Percentiles rank a stretch among this genome's conserved stretches.
Evolutionary conservation across 2,113 vertebrate species (phyloP).

Genomic region (Burhinus bistriatus): DNA sequence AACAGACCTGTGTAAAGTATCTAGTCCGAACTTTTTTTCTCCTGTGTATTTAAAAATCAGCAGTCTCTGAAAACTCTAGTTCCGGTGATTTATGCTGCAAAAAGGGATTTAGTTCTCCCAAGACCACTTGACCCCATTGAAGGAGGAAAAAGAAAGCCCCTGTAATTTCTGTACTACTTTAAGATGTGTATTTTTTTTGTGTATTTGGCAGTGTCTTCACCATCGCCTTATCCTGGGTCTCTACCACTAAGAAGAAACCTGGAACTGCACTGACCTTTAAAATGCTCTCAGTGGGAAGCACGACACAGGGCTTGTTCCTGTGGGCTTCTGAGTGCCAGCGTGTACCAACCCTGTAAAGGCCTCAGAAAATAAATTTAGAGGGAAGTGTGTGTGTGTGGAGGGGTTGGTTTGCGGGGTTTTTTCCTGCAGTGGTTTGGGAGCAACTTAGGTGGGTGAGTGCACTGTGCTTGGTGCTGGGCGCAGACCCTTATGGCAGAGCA

Average conservation of each 20-base stretch:
- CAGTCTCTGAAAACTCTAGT: background rate
- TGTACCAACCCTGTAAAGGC: background rate
- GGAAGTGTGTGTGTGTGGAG: background rate
- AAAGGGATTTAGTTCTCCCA: background rate
- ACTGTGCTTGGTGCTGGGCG: background rate
- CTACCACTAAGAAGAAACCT: background rate
- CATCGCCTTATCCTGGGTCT: background rate
- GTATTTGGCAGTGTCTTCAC: background rate
- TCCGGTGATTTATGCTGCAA: background rate
- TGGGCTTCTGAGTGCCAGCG: background rate
- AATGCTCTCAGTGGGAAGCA: background rate
- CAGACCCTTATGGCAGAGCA: background rate
- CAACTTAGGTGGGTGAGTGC: background rate
- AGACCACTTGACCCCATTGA: background rate
- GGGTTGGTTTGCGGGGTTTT: background rate
- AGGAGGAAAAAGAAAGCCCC: background rate
- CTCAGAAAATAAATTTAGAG: background rate
- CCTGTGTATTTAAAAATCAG: background rate
- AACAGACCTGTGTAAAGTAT: background rate
- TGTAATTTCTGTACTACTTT: background rate
- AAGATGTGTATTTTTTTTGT: background rate
- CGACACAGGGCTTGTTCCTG: background rate
- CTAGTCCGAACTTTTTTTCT: background rate
- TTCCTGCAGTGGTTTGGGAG: background rate
- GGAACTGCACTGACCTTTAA: background rate